These are phyloP conservation scores for Drosophila erecta DNA, from an alignment of 1,140 invertebrate species.

Conservation along the genomic window DNA sequence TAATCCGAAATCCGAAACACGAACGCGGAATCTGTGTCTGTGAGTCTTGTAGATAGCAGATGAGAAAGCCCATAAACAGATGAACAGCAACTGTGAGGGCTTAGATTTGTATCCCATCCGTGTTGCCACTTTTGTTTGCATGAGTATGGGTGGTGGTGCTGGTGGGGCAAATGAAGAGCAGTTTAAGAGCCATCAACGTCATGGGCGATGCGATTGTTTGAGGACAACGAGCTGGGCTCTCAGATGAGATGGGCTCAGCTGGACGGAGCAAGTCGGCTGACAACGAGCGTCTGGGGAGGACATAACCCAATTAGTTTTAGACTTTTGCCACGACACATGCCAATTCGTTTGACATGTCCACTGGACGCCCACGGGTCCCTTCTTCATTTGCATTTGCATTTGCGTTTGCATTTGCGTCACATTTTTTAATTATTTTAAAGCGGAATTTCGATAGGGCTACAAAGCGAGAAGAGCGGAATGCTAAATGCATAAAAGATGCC, in stretches of 20 bases:
- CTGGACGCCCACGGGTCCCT: neutral
- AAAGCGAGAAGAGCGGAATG: slow-evolving; percentile 12
- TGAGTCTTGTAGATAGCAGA: slow-evolving; percentile 48
- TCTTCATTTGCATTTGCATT: slow-evolving; percentile 34
- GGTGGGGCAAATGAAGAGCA: slow-evolving; percentile 64
- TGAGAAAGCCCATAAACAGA: slow-evolving; percentile 31
- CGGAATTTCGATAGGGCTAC: slow-evolving; percentile 17
- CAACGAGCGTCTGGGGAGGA: slow-evolving; percentile 67
- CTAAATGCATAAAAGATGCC: slow-evolving; percentile 49
- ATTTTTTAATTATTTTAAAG: slow-evolving; percentile 63
- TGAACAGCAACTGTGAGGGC: slow-evolving; percentile 49
- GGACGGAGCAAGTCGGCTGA: slow-evolving; percentile 24
- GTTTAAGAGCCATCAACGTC: slow-evolving; percentile 71
- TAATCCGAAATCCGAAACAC: slow-evolving; percentile 4
- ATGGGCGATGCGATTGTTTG: slow-evolving; percentile 53
- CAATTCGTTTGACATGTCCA: slow-evolving; percentile 57
- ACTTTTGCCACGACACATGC: slow-evolving; percentile 64
- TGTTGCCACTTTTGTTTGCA: slow-evolving; percentile 24
- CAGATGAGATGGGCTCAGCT: slow-evolving; percentile 9
- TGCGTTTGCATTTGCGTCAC: slow-evolving; percentile 70
- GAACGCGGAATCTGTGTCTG: slow-evolving; percentile 22
- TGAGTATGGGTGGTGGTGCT: neutral
- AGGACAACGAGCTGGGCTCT: slow-evolving; percentile 21
- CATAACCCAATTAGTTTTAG: slow-evolving; percentile 73
- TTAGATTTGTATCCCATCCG: slow-evolving; percentile 40